Conservation (phyloP, 2,888 invertebrate genomes). For the Pandemis corylana region DNA sequence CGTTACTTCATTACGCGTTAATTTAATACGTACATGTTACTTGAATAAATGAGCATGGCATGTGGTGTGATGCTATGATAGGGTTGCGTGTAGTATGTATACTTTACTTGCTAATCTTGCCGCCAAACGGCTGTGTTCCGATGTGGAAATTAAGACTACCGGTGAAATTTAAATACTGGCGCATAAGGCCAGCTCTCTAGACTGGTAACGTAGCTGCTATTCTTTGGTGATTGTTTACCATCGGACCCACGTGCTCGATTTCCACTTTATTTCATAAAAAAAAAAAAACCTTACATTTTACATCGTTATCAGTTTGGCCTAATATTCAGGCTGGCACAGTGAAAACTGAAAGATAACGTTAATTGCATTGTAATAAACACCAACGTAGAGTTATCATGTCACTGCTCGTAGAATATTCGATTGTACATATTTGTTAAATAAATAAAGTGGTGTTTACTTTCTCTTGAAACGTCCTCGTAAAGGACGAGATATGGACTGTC, state of each 20-base stretch:
- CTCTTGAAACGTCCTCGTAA: neutral
- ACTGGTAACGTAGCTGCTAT: neutral
- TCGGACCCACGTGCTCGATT: no score
- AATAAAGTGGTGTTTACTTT: neutral
- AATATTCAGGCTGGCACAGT: slow-evolving; percentile 26
- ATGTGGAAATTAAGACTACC: no score
- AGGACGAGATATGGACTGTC: neutral
- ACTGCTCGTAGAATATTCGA: slow-evolving; percentile 22
- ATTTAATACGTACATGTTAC: neutral
- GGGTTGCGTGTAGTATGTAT: no score
- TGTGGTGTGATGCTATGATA: neutral
- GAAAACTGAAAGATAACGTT: slow-evolving; percentile 37
- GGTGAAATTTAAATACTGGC: no score
- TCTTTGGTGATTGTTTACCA: no score
- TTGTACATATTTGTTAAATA: slow-evolving; percentile 5
- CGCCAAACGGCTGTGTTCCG: no score
- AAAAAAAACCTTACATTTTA: slow-evolving; percentile 12
- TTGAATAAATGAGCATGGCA: neutral
- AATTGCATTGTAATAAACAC: slow-evolving; percentile 31
- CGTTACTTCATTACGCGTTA: neutral
- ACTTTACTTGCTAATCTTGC: no score
- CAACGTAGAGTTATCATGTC: slow-evolving; percentile 15
- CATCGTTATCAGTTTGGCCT: slow-evolving; percentile 29
- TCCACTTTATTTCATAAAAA: neutral
- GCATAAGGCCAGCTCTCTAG: no score